A percentile compares a stretch with the other conserved stretches of the same genome.
Conservation (phyloP, 2,113 vertebrate species). For the Thunnus thynnus region DNA sequence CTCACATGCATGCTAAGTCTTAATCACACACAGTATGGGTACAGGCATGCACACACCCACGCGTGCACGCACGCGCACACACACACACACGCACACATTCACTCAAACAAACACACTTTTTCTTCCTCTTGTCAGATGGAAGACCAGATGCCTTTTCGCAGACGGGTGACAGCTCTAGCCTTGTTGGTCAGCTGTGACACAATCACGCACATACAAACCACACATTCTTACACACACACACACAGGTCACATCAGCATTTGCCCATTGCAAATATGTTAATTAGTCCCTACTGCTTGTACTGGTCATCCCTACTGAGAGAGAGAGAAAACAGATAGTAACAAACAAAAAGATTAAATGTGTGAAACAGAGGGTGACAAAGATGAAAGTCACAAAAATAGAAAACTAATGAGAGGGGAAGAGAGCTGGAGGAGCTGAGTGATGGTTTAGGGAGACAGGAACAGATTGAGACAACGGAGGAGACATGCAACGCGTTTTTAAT, state of each 20-base stretch:
- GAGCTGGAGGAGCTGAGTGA: slow-evolving; percentile 36
- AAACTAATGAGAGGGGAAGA: slow-evolving; percentile 24
- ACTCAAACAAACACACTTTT: not conserved
- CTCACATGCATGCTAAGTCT: not conserved
- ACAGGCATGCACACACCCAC: not conserved
- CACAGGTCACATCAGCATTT: slow-evolving; percentile 44
- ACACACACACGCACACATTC: slow-evolving; percentile 5
- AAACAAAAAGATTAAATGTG: slow-evolving; percentile 29
- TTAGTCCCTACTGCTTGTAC: slow-evolving; percentile 45
- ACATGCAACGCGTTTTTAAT: slow-evolving; percentile 35
- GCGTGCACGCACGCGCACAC: not conserved
- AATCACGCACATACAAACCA: slow-evolving; percentile 23
- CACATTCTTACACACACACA: slow-evolving; percentile 10
- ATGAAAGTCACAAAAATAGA: slow-evolving; percentile 25
- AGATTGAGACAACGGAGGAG: slow-evolving; percentile 31
- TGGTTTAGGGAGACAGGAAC: slow-evolving; percentile 31
- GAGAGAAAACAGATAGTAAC: slow-evolving; percentile 23
- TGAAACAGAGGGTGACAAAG: slow-evolving; percentile 23
- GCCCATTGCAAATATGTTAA: slow-evolving; percentile 56
- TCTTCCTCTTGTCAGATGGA: slow-evolving; percentile 66
- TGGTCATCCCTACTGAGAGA: slow-evolving; percentile 8
- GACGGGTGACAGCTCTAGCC: slow-evolving; percentile 54
- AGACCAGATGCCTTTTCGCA: slow-evolving; percentile 67
- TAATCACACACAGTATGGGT: slow-evolving; percentile 18
- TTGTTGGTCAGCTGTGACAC: slow-evolving; percentile 67